Percentiles rank a stretch among this genome's conserved stretches.
These are phyloP conservation scores for Pseudorhiza aurosa DNA, from an alignment of 30 jellyfish, hydroid and myxozoan species.

Conservation along the genomic window DNA sequence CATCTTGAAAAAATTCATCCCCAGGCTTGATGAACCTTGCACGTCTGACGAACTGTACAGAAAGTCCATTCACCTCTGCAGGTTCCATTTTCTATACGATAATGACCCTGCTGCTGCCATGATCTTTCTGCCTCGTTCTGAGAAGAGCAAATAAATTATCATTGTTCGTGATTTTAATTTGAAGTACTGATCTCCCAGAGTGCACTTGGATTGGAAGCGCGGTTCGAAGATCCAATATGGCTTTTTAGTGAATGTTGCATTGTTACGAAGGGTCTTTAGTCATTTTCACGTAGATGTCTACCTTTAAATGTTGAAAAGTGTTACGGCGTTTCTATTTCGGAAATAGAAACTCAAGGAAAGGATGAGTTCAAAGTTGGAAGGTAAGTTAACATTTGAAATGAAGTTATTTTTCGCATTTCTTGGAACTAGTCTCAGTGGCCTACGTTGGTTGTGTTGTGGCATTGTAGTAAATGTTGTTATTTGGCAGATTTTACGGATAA, in stretches of 20 bases:
- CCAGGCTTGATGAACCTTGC: conserved; percentile 51
- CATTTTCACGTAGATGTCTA: too few species aligned
- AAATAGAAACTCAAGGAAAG: too few species aligned
- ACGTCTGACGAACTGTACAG: conserved; percentile 2
- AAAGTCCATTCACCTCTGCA: background rate
- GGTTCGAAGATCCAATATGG: conserved; percentile 48
- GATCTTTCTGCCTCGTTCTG: background rate
- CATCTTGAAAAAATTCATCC: conserved; percentile 79
- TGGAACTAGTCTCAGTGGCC: too few species aligned
- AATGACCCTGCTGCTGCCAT: background rate
- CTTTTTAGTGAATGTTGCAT: too few species aligned
- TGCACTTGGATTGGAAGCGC: conserved; percentile 25
- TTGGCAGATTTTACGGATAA: too few species aligned
- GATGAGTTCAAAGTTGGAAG: background rate
- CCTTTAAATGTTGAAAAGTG: too few species aligned
- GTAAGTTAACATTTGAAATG: background rate
- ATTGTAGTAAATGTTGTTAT: too few species aligned
- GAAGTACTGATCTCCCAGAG: conserved; percentile 12
- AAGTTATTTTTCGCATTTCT: background rate
- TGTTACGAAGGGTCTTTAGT: too few species aligned
- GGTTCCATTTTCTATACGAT: conserved; percentile 7
- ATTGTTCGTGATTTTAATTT: background rate
- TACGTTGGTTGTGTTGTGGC: too few species aligned
- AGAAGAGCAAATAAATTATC: too few species aligned
- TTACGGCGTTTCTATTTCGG: too few species aligned